Evolutionary conservation across 2,888 invertebrate genomes (phyloP).

Genomic region (Cyrtodaria siliqua): DNA sequence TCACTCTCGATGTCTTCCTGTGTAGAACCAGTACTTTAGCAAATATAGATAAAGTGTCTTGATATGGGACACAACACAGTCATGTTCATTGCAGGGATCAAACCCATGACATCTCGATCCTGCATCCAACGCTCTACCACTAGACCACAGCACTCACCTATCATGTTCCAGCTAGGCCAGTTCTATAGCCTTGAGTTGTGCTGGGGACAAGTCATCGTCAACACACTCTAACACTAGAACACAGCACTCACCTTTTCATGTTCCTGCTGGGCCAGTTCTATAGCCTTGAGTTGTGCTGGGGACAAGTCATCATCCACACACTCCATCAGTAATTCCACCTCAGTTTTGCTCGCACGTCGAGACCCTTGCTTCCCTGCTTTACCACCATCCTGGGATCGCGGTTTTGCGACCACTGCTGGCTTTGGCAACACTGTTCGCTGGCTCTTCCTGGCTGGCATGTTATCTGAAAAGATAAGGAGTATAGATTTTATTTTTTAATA

Average conservation of each 20-base stretch:
- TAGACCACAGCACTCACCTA: no score
- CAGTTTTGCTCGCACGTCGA: background rate
- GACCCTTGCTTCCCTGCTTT: no score
- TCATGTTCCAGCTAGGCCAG: conserved; percentile 90
- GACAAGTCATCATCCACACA: conserved; percentile 91
- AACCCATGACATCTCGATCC: no score
- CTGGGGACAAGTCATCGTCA: conserved; percentile 90
- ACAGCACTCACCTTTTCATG: conserved; percentile 86
- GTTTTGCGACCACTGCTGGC: background rate
- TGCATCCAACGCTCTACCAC: no score
- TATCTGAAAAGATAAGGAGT: conserved; percentile 1
- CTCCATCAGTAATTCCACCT: conserved; percentile 87
- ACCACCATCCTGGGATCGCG: background rate
- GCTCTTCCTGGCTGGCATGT: background rate
- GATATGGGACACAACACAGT: no score
- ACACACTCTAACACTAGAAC: no score
- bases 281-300: conserved; percentile 89
- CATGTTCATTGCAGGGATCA: no score
- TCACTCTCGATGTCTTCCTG: no score
- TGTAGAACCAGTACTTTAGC: no score
- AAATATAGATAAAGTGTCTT: no score
- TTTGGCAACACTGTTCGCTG: background rate
- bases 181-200: conserved; percentile 89
- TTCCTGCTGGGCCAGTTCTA: conserved; percentile 90
- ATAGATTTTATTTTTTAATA: no score